Evolutionary conservation across 2,797 vertebrate genomes (phyloP), one percentile per base, ranked within the genome.

Genomic region (Sebastes vulpes): DNA sequence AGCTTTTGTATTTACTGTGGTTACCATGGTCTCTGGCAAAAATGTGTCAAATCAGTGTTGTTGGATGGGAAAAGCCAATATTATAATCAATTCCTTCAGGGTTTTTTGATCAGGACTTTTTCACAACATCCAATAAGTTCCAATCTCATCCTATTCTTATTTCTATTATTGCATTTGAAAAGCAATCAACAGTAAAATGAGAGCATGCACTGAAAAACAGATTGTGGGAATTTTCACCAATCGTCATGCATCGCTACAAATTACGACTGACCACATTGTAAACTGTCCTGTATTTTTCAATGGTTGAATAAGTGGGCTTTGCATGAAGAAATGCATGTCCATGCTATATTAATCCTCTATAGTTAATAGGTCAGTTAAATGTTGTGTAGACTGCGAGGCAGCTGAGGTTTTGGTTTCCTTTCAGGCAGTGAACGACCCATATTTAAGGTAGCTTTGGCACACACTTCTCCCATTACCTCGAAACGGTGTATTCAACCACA

Each of bases 401-500:
- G 60, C 52, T 69, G 50, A 64, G 50, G 53, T 71, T 75, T 77
- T 77, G 48, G 26, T 71, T 68, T 76, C 67, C 26, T 81, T 61
- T 73, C 48, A 82, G 74, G 32, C 64, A 54, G 50, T 38, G 20
- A 77, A 57, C 23, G 11, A 59, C 52, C 59, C 46, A 72, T 46
- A 81, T 81, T 65, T 64, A 63, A 72, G 59, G 75, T 52, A 81
- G 52, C 79, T 81, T 77, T 89, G 78, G 80, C 77, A 71, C 74
- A 84, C 78, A 85, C 70, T 77, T 89, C 72, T 84, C 67, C 79
- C 65, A 82, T 85, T 92, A 91, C 92, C 98, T 99, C 91, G 98
- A 99, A 84, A 99, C 97, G 73, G 98, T 99, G 96, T 99, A 99
- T 91, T 99, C 98, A 84, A 99, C 98, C 31, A 99, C 97, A 84